Base-by-base conservation (phyloP, 2,888 invertebrate genomes). In the Cremastinae sp. region DNA sequence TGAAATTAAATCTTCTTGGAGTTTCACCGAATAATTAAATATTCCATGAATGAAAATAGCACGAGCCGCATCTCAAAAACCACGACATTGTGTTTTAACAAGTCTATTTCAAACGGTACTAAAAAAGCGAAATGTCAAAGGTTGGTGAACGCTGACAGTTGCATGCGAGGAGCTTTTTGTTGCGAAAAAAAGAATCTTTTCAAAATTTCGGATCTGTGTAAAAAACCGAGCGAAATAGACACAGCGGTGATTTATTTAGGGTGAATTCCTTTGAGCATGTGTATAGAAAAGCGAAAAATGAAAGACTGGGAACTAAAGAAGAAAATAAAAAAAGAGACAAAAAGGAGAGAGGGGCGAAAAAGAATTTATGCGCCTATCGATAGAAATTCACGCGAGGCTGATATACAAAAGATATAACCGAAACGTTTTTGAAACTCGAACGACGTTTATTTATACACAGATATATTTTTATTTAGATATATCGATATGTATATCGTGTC, bases 361-460 rank as follows among this genome's bases (percentile, higher is more conserved):
- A 16, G 10, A 22, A 43, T 43, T 59, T 43, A 43, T 22, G 22
- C 28, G n/a, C 45, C 22, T 5, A 28, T 28, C 28, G 28, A 69
- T 47, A 51, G 20, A 55, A 59, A 59, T 45, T 59, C 28, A 14
- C 43, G 43, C 20, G 12, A 20, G 45, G 22, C 45, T 43, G 59
- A 59, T 59, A 59, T 12, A 22, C 12, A 59, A 55, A 22, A 45
- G 59, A 45, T 59, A 28, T 28, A 28, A 59, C 59, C 14, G 22
- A 56, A 37, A 56, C 56, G 39, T 14, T 28, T 56, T 39, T 18
- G 18, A 56, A 16, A 5, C 14, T 39, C 5, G 0, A 4, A 37
- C 4, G 18, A 39, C 16, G 22, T 3, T 28, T 28, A 28, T 28
- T 28, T 78, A 80, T 80, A 79, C 80, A 79, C 61, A 59, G 47